Conservation (phyloP, 64 coral and sea anemone genomes). For the Orbicella faveolata region DNA sequence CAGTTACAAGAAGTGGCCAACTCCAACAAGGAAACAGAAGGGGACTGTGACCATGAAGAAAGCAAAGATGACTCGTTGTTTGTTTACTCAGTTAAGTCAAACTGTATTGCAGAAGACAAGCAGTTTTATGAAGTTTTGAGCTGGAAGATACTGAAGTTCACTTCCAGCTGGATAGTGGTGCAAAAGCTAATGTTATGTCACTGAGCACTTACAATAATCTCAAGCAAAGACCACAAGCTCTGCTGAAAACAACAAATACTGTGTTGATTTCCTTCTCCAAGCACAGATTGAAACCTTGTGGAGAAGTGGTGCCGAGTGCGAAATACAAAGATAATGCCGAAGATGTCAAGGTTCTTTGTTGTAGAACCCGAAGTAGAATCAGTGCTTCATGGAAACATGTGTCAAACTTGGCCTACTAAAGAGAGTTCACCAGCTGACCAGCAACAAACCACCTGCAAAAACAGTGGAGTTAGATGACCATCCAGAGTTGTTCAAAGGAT, state of each 20-base stretch:
- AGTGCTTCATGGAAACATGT: background rate
- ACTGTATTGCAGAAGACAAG: background rate
- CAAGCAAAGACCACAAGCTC: background rate
- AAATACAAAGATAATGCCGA: background rate
- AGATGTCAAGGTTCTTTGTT: background rate
- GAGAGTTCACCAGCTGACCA: background rate
- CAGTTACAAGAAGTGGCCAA: background rate
- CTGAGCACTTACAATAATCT: constrained; percentile 2
- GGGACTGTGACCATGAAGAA: background rate
- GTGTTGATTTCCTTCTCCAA: background rate
- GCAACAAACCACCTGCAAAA: background rate
- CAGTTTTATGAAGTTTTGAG: background rate
- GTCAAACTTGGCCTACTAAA: constrained; percentile 34
- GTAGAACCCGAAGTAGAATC: background rate
- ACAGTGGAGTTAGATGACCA: too few species aligned
- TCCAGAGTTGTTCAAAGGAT: constrained; percentile 15
- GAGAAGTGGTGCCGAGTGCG: background rate
- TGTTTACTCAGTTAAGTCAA: background rate
- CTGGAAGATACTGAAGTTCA: background rate
- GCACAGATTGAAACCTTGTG: constrained; percentile 8
- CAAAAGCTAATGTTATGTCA: constrained; percentile 41
- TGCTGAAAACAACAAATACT: background rate
- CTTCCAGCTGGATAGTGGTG: constrained; percentile 29
- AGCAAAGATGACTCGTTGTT: background rate
- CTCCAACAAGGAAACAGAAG: background rate